Evolutionary conservation across 2,797 vertebrate genomes (phyloP).

Genomic region (Darevskia mixta): DNA sequence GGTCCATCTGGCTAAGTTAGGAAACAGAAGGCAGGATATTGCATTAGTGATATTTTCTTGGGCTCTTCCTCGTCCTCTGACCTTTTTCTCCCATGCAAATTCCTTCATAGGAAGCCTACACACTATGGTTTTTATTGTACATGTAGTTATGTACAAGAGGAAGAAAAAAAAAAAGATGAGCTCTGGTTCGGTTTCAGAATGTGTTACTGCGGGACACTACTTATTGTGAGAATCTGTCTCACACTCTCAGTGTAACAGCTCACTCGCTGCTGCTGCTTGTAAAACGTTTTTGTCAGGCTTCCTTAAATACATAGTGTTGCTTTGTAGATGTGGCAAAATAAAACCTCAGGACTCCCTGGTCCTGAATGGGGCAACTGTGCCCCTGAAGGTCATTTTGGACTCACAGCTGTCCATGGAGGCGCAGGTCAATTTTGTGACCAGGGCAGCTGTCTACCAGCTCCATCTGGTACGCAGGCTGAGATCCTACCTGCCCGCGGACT

Average conservation of each 20-base stretch:
- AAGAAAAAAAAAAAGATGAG: neutral
- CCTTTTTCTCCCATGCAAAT: neutral
- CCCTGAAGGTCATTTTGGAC: too few species aligned
- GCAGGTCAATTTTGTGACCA: too few species aligned
- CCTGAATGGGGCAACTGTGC: too few species aligned
- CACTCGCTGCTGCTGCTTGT: neutral
- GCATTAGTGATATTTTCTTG: neutral
- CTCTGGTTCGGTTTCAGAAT: neutral
- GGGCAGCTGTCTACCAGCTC: too few species aligned
- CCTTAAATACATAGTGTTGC: neutral
- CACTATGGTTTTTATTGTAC: neutral
- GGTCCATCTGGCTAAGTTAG: neutral
- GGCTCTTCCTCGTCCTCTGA: neutral
- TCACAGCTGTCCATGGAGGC: too few species aligned
- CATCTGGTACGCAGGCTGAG: too few species aligned
- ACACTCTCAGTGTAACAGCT: neutral
- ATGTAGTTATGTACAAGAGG: neutral
- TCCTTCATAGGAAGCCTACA: neutral
- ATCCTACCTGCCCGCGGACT: too few species aligned
- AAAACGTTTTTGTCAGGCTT: neutral
- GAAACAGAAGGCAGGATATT: conserved; percentile 18
- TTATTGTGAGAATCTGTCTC: neutral
- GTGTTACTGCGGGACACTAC: neutral
- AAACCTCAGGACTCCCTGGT: too few species aligned
- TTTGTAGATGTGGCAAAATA: neutral